These are phyloP conservation scores for Tetranychus truncatus DNA, from an alignment of 2,888 invertebrate genomes.

Conservation along the genomic window DNA sequence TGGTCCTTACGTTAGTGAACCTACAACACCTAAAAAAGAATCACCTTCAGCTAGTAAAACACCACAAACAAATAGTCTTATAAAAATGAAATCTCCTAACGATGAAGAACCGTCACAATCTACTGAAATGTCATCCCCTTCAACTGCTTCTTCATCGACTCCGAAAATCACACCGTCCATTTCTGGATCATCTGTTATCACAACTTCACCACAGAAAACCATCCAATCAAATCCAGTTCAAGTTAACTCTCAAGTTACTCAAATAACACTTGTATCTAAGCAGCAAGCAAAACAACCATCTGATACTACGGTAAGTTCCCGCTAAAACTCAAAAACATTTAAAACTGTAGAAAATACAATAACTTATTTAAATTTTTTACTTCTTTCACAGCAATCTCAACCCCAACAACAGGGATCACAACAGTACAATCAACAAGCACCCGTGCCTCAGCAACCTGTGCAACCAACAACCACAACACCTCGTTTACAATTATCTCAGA, in stretches of 20 bases:
- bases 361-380: background rate
- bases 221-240: background rate
- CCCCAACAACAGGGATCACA: background rate
- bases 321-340: background rate
- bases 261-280: background rate
- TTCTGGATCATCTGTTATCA: background rate
- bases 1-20: background rate
- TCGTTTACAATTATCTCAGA: constrained; percentile 13
- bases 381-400: background rate
- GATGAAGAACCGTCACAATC: background rate
- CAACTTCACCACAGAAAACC: background rate
- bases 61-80: background rate
- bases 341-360: background rate
- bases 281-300: background rate
- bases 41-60: background rate
- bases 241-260: too few species aligned
- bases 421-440: background rate
- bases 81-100: background rate
- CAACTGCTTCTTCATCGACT: too few species aligned
- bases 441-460: background rate
- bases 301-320: background rate
- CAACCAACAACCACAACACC: background rate
- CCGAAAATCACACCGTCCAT: too few species aligned
- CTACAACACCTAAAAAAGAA: background rate
- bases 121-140: too few species aligned